Conservation (phyloP, 2,113 vertebrate genomes). For the Catharus fuscescens region DNA sequence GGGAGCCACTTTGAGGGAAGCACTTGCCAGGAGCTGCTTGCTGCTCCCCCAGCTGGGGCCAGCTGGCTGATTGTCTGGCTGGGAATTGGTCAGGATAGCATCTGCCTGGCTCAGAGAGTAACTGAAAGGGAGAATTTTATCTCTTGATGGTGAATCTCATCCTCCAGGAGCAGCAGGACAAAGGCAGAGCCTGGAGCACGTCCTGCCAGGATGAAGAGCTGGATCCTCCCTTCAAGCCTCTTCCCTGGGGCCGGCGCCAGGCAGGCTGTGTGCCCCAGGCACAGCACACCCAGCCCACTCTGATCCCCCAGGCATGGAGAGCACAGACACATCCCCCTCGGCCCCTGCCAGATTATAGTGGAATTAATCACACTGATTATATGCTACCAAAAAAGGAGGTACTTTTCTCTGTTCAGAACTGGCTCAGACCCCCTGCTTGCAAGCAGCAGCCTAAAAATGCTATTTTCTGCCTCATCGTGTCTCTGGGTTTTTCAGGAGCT, state of each 20-base stretch:
- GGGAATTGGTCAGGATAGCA: background rate
- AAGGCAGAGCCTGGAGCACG: background rate
- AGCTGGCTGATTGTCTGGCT: background rate
- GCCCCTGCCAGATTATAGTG: conserved; percentile 51
- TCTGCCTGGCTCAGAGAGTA: background rate
- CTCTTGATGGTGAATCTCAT: background rate
- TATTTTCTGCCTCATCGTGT: conserved; percentile 12
- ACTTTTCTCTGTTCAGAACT: conserved; percentile 39
- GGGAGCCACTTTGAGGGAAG: background rate
- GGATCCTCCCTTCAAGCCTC: background rate
- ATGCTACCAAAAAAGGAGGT: conserved; percentile 76
- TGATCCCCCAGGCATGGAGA: conserved; percentile 43
- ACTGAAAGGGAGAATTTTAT: background rate
- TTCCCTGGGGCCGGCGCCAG: background rate
- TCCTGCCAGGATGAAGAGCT: background rate
- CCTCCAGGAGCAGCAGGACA: background rate
- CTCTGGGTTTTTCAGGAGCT: conserved; percentile 7
- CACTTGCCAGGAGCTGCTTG: background rate
- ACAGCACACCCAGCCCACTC: background rate
- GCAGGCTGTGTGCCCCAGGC: background rate
- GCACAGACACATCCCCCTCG: conserved; percentile 22
- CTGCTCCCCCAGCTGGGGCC: background rate
- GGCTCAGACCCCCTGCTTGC: conserved; percentile 18
- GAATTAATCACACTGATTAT: conserved; percentile 69
- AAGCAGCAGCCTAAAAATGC: conserved; percentile 53